A percentile compares a stretch with the other conserved stretches of the same genome.
These are phyloP conservation scores for Suncus etruscus DNA, from an alignment of 2,113 vertebrate species.

Conservation along the genomic window DNA sequence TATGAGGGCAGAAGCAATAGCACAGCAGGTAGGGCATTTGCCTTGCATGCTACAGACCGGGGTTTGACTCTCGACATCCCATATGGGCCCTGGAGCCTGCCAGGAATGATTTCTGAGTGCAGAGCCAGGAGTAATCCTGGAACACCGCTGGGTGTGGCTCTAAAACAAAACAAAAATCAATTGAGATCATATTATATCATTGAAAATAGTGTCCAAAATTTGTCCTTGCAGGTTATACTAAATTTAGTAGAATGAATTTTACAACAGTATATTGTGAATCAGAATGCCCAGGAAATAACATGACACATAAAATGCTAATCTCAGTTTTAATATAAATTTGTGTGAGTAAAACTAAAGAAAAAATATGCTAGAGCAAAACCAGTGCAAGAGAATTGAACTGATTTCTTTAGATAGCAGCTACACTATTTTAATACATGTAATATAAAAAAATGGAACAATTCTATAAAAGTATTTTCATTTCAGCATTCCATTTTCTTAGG, in stretches of 20 bases:
- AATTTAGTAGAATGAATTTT: not conserved
- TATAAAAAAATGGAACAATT: not conserved
- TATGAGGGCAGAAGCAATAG: too few species aligned
- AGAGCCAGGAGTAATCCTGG: too few species aligned
- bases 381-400: not conserved
- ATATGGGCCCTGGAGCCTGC: too few species aligned
- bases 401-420: too few species aligned
- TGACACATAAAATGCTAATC: not conserved
- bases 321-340: not conserved
- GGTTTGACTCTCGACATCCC: too few species aligned
- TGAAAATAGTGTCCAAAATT: not conserved
- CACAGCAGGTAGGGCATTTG: too few species aligned
- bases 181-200: not conserved
- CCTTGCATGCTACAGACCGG: too few species aligned
- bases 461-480: not conserved
- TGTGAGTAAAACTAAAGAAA: not conserved
- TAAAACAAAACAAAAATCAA: too few species aligned
- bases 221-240: not conserved
- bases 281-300: not conserved
- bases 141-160: too few species aligned
- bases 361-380: not conserved
- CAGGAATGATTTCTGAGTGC: too few species aligned
- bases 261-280: slow-evolving; percentile 8
- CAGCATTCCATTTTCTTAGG: too few species aligned
- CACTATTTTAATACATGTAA: too few species aligned